Evolutionary conservation across 2,888 invertebrate species (phyloP).

Genomic region (Drosophila anomalata): DNA sequence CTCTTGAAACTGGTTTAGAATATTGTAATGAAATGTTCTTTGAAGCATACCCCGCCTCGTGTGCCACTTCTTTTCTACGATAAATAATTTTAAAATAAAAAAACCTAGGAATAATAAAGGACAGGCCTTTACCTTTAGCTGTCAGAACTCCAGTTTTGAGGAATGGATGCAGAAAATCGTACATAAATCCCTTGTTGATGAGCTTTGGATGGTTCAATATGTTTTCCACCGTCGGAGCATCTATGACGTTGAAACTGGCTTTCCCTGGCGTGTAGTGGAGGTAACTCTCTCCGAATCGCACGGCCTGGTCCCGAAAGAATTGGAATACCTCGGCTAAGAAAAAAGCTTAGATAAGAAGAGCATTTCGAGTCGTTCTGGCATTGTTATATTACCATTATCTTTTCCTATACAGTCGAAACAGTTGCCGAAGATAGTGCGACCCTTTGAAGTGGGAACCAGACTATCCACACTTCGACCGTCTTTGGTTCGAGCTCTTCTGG

Average conservation of each 20-base stretch:
- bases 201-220: slow-evolving; percentile 68
- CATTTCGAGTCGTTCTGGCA: background rate
- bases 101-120: background rate
- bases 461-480: slow-evolving; percentile 68
- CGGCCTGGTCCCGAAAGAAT: slow-evolving; percentile 29
- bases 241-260: slow-evolving; percentile 64
- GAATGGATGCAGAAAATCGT: slow-evolving; percentile 71
- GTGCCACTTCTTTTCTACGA: slow-evolving; percentile 77
- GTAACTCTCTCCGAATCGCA: slow-evolving; percentile 48
- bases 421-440: slow-evolving; percentile 76
- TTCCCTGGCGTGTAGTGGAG: slow-evolving; percentile 54
- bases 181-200: slow-evolving; percentile 68
- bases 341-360: background rate
- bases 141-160: slow-evolving; percentile 70
- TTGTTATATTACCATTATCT: slow-evolving; percentile 30
- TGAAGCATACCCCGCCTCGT: slow-evolving; percentile 76
- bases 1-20: slow-evolving; percentile 74
- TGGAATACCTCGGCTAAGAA: slow-evolving; percentile 59
- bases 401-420: slow-evolving; percentile 69
- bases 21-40: slow-evolving; percentile 80
- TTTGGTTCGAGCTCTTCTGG: slow-evolving; percentile 61
- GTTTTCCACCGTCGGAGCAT: slow-evolving; percentile 64
- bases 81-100: background rate
- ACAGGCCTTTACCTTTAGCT: slow-evolving; percentile 46
- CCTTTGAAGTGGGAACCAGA: slow-evolving; percentile 52